Percentiles rank a stretch among this genome's conserved stretches.
Evolutionary conservation across 2,113 vertebrate species (phyloP).

Genomic region (Paraplagusia blochii): DNA sequence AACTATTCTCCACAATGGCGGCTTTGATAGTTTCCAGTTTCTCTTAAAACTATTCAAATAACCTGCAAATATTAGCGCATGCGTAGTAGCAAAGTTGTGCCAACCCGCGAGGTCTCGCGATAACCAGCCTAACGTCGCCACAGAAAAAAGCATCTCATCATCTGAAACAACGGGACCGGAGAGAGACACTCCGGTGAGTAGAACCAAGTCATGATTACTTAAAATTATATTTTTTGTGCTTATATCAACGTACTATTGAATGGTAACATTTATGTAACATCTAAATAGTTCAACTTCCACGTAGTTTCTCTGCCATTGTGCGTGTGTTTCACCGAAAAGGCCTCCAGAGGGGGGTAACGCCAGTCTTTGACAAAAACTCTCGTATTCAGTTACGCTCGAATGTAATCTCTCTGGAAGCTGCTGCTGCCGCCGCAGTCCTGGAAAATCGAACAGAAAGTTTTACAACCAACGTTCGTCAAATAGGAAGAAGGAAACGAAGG

Average conservation of each 20-base stretch:
- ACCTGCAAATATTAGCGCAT: slow-evolving; percentile 10
- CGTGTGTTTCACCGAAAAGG: slow-evolving; percentile 48
- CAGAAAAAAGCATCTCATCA: slow-evolving; percentile 41
- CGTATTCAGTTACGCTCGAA: slow-evolving; percentile 2
- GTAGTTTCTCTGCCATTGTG: slow-evolving; percentile 23
- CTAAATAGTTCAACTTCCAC: slow-evolving; percentile 12
- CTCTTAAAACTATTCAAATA: neutral
- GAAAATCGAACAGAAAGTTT: neutral
- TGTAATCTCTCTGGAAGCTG: neutral
- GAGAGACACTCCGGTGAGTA: slow-evolving; percentile 46
- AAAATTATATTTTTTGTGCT: neutral
- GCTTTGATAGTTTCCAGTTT: slow-evolving; percentile 3
- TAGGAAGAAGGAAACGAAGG: too few species aligned
- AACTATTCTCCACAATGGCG: slow-evolving; percentile 37
- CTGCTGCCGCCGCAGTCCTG: neutral
- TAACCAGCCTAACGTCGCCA: slow-evolving; percentile 25
- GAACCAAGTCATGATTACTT: slow-evolving; percentile 10
- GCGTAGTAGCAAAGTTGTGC: slow-evolving; percentile 40
- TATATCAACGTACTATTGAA: neutral
- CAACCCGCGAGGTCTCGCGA: slow-evolving; percentile 27
- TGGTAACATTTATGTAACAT: slow-evolving; percentile 1
- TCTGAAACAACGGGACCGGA: slow-evolving; percentile 38
- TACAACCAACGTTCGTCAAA: neutral
- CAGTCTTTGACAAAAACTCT: slow-evolving; percentile 15
- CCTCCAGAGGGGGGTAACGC: slow-evolving; percentile 61